Conservation (phyloP, 2,888 invertebrate genomes). For the Clivina fossor region DNA sequence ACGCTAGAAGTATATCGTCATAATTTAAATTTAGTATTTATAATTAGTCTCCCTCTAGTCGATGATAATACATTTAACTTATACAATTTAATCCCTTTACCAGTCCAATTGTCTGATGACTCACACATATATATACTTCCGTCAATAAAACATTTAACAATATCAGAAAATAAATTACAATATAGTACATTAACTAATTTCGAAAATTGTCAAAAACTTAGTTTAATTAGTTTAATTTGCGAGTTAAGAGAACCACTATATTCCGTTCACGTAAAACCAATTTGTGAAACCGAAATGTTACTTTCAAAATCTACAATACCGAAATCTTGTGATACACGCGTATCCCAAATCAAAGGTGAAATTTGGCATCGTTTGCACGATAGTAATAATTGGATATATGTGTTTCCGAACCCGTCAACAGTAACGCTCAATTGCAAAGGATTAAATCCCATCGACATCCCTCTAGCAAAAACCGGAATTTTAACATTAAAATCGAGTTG, state of each 20-base stretch:
- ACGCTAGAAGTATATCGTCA: conserved; percentile 31
- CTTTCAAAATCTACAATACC: conserved; percentile 34
- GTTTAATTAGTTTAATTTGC: conserved; percentile 28
- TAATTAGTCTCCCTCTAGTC: conserved; percentile 35
- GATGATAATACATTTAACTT: conserved; percentile 35
- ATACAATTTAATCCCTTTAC: conserved; percentile 37
- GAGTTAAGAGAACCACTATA: conserved; percentile 30
- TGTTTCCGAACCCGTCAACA: conserved; percentile 12
- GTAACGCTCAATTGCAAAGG: neutral
- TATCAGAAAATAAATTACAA: conserved; percentile 33
- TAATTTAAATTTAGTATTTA: conserved; percentile 36
- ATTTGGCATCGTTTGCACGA: conserved; percentile 34
- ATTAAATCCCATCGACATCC: neutral
- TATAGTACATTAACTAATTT: conserved; percentile 34
- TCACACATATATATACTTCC: conserved; percentile 38
- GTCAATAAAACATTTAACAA: conserved; percentile 35
- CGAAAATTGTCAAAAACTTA: conserved; percentile 33
- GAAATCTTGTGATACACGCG: conserved; percentile 36
- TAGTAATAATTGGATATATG: conserved; percentile 32
- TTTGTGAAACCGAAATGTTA: conserved; percentile 39
- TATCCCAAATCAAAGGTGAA: conserved; percentile 15
- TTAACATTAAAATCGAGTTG: conserved; percentile 14
- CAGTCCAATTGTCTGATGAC: conserved; percentile 35
- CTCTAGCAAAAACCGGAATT: neutral
- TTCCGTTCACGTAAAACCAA: conserved; percentile 37